Conservation (phyloP, 2,797 vertebrate species). For the Ambastaia sidthimunki region DNA sequence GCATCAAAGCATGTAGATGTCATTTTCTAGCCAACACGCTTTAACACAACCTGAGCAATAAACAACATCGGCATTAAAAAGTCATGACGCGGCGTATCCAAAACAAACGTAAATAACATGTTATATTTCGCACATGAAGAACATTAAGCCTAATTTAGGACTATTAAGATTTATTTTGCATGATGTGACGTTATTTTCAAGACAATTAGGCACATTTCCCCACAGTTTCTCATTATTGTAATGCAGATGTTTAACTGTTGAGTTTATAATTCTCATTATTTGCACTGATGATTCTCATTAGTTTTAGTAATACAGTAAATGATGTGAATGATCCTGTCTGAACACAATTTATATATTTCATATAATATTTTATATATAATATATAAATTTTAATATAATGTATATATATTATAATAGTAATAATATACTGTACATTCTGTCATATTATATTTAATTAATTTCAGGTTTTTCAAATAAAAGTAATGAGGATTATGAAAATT, state of each 20-base stretch:
- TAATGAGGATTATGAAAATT: too few relatives aligned
- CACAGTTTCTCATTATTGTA: slow-evolving; percentile 4
- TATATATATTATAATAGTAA: too few relatives aligned
- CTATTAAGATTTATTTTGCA: too few relatives aligned
- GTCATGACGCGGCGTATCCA: slow-evolving; percentile 30
- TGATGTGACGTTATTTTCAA: neutral
- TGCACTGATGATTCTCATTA: slow-evolving; percentile 16
- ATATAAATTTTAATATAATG: too few relatives aligned
- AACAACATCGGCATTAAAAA: slow-evolving; percentile 47
- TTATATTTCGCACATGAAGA: neutral
- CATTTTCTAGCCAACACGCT: neutral
- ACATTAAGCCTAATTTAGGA: too few relatives aligned
- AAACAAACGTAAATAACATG: neutral
- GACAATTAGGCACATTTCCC: neutral
- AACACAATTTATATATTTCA: neutral
- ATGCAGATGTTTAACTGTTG: neutral
- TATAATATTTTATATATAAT: too few relatives aligned
- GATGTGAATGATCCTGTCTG: neutral
- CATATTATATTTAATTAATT: too few relatives aligned
- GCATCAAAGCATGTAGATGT: slow-evolving; percentile 34
- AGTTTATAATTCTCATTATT: slow-evolving; percentile 15
- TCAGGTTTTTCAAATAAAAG: too few relatives aligned
- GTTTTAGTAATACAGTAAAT: neutral
- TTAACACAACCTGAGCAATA: slow-evolving; percentile 37
- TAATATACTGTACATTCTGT: too few relatives aligned